Evolutionary conservation across 1,140 invertebrate species (phyloP), one percentile per base, ranked within the genome.

Genomic region (Vanessa atalanta): DNA sequence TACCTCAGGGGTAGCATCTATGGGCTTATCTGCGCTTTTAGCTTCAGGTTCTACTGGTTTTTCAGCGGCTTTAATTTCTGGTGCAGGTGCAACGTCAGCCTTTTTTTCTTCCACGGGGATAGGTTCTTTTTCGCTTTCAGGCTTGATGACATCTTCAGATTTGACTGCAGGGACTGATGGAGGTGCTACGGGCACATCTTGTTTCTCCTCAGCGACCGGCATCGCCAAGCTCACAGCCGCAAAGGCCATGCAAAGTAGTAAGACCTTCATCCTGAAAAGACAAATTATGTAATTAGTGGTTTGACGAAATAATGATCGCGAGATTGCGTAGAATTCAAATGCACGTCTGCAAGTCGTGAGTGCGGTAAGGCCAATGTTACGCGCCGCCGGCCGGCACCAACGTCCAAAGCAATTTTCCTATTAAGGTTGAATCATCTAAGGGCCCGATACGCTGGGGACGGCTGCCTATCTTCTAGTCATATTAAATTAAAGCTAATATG

Each of bases 221-320:
- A 91, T 93, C 51, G 90, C 88, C 75, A 93, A 53, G 74, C 83
- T 86, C 70, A 85, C 81, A 79, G 91, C 90, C 87, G 81, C 88
- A 77, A 92, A 88, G 83, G 91, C 91, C 84, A 92, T 80, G 79
- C 89, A 91, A 79, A 91, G 81, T 87, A 93, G 72, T 81, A 93
- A 81, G 81, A 92, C 85, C 88, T 93, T 93, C 91, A 93, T 93
- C 83, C 91, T 93, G 89, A 73, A 93, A 92, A 83, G 61, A 86
- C 37, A 82, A 88, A 85, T 84, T 73, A 70, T 71, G 64, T 61
- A 76, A 84, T 90, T 87, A 91, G 82, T 80, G 81, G 80, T 86
- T 86, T 82, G 71, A 72, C 31, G 43, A 75, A 77, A 72, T 83
- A 82, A 82, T 83, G 65, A 78, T 51, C 71, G 68, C 72, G 64